Evolutionary conservation across 1,140 invertebrate species (phyloP), one percentile per base, ranked within the genome.

Genomic region (Gonatopus flavifemur): DNA sequence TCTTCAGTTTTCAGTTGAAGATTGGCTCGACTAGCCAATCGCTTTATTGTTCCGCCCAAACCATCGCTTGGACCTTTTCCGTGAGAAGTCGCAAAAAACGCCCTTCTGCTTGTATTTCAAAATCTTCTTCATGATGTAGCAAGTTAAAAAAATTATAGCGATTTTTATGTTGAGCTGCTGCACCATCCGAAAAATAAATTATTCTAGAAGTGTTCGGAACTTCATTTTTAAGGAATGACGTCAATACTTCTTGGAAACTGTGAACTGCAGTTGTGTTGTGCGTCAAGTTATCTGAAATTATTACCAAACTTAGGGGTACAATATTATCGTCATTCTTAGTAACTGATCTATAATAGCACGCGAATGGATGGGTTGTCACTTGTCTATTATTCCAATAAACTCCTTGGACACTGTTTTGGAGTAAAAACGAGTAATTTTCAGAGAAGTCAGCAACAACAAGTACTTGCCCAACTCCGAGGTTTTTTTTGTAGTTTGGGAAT

Each of bases 121-220:
- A 68, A 52, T 71, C 62, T 31, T 62, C 46, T 44, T 60, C 19
- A 32, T 64, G 62, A 33, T 58, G 35, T 16, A 57, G 55, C 4
- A 72, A 41, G 50, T 74, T 72, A 5, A 43, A 20, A 41, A 74
- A 57, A 37, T 63, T 72, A 38, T 69, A 62, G 3, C 39, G 40
- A 58, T 67, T 75, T 50, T 75, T 74, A 47, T 69, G 74, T 48
- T 74, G 69, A 24, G 38, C 48, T 31, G 49, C 59, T 52, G 44
- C 48, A 22, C 63, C 68, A 59, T 72, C 70, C 32, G 51, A 54
- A 48, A 72, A 68, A 44, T 67, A 66, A 49, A 63, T 42, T 18
- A 72, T 51, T 42, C 63, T 58, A 16, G 25, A 55, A 40, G 64
- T 37, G 19, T 48, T 38, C 10, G 49, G 46, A 49, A 59, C 19